phyloP scores from a whole-genome alignment of 30 jellyfish, hydroid and myxozoan species.

The Turritopsis rubra region DNA sequence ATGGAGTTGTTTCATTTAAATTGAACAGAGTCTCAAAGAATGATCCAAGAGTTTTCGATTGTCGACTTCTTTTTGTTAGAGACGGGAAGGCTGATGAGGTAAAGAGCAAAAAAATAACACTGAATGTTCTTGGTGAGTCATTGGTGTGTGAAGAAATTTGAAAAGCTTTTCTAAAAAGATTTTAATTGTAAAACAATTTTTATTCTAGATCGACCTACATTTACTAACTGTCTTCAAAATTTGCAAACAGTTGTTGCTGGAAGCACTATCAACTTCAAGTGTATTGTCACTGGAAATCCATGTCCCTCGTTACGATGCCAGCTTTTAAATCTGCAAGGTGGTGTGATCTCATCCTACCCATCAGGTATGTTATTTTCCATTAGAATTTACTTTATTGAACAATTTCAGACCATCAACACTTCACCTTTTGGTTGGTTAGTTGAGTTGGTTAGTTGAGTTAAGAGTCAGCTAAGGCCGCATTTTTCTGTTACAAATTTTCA shows the following conservation, averaged over 20 bases:
- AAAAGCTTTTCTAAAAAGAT: not conserved
- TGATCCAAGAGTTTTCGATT: not conserved
- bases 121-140: not conserved
- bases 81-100: no score
- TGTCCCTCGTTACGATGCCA: conserved; percentile 3
- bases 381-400: no score
- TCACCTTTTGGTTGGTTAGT: no score
- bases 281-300: conserved; percentile 24
- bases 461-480: no score
- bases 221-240: not conserved
- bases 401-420: no score
- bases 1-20: conserved; percentile 3
- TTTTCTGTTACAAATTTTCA: no score
- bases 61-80: not conserved
- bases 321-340: not conserved
- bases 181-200: not conserved
- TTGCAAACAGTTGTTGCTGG: not conserved
- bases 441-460: no score
- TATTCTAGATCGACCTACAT: conserved; percentile 27
- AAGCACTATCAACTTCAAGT: not conserved
- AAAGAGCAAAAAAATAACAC: not conserved
- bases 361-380: not conserved
- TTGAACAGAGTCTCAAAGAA: conserved; percentile 1
- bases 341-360: not conserved
- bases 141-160: not conserved